Percentiles rank a stretch among this genome's conserved stretches.
Evolutionary conservation across 2,797 vertebrate genomes (phyloP).

Genomic region (Eulemur mongoz): DNA sequence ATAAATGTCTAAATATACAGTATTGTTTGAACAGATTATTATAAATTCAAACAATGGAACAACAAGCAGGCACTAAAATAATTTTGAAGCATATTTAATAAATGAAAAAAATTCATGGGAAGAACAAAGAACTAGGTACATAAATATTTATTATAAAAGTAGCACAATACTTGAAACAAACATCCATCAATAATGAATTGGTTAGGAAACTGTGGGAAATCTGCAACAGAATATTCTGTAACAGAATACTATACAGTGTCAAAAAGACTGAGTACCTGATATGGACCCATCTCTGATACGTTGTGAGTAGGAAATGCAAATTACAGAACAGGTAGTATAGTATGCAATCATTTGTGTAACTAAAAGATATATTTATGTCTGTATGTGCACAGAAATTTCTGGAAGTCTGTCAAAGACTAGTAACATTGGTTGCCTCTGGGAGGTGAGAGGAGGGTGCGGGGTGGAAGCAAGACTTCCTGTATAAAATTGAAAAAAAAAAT

Average conservation of each 20-base stretch:
- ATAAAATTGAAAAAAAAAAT: not conserved
- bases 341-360: not conserved
- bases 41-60: not conserved
- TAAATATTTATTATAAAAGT: constrained; percentile 39
- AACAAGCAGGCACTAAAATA: not conserved
- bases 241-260: not conserved
- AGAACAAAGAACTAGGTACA: constrained; percentile 13
- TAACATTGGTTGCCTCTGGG: not conserved
- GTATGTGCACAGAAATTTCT: not conserved
- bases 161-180: not conserved
- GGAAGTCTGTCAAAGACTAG: not conserved
- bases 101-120: constrained; percentile 34
- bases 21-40: constrained; percentile 30
- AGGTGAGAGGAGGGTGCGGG: not conserved
- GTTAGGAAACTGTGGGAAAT: not conserved
- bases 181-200: not conserved
- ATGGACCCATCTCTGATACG: not conserved
- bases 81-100: constrained; percentile 17
- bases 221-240: not conserved
- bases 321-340: not conserved
- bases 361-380: not conserved
- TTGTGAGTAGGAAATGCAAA: not conserved
- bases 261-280: not conserved
- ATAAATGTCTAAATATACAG: constrained; percentile 7
- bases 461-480: not conserved